Evolutionary conservation across 2,888 invertebrate genomes (phyloP), one percentile per base, ranked within the genome.

Genomic region (Heliconius erato): DNA sequence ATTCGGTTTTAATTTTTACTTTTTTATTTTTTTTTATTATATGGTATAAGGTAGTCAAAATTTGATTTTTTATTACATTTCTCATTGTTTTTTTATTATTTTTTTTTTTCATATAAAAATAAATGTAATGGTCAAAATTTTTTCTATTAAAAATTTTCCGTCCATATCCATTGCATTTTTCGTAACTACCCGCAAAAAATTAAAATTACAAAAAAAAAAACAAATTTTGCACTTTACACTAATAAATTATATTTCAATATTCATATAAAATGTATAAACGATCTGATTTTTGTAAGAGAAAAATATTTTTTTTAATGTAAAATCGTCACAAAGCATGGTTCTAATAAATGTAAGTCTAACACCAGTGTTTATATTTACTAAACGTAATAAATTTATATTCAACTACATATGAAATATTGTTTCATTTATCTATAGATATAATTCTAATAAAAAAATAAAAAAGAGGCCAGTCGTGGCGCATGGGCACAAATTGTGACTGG

Each of bases 361-460:
- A 92, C 88, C 90, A 89, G 90, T 91, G 91, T 94, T 93, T 94
- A 92, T 94, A 92, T 90, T 91, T 90, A 94, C 93, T 93, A 93
- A 94, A 93, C 90, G 86, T 90, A 91, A 92, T 90, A 91, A 91
- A 93, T 89, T 90, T 92, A 91, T 91, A 92, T 92, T 91, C 90
- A 87, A 90, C 91, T 88, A 86, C 87, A 85, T 77, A 85, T 72
- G 3, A n/a, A 1, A 23, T 35, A 14, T 35, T 59, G 74, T 76
- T 76, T 76, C 7, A 59, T 63, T 76, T 63, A 32, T 32, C 23
- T 0, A 32, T 6, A 32, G 5, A 0, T 32, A 6, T 32, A 5
- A 5, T 32, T 32, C 4, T 5, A 32, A 32, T 5, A 5, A 32
- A 5, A 32, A 32, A 32, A 32, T 32, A 4, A 32, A 32, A 32